Base-by-base conservation (phyloP, 2,113 vertebrate species). In the Festucalex cinctus region DNA sequence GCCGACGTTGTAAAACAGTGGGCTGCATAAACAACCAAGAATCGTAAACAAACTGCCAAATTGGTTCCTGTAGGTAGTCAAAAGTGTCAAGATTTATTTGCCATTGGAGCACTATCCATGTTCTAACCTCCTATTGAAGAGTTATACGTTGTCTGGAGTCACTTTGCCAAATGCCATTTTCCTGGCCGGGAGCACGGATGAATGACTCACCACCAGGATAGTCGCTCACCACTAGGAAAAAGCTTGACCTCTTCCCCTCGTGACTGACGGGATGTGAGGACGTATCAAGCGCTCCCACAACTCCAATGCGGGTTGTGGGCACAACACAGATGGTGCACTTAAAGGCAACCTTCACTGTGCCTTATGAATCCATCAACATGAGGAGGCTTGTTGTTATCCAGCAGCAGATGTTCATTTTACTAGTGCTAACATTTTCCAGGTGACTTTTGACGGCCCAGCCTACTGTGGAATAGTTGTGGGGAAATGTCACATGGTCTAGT, bases 341-440 rank as follows among this genome's bases (percentile, higher is more conserved):
- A 68, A 39, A 51, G 63, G 75, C 85, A 78, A 82, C 72, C 72
- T 64, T 54, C 70, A 79, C 74, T 67, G 69, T 82, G 81, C 80
- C 79, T 84, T 73, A 87, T 88, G 74, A 89, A 85, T 89, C 79
- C 63, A 68, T 84, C 85, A 79, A 35, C 82, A 48, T 82, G 76
- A 70, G 32, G 75, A 70, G 32, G 65, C 74, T 81, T 68, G n/a
- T 64, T 63, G 61, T 9, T 49, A n/a, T 88, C 85, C 72, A 77
- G 12, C 61, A 70, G 79, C 73, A 53, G 63, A 63, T 48, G 67
- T 13, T 58, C 36, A 75, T 82, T 86, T 57, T 39, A 39, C 36
- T 20, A 39, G 58, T 14, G 35, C 20, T 39, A 22, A 61, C 19
- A 36, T 60, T 60, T 36, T 39, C 20, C 58, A 61, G 58, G 20